Evolutionary conservation across 1,140 invertebrate genomes (phyloP).

Genomic region (Zaprionus tsacasi): DNA sequence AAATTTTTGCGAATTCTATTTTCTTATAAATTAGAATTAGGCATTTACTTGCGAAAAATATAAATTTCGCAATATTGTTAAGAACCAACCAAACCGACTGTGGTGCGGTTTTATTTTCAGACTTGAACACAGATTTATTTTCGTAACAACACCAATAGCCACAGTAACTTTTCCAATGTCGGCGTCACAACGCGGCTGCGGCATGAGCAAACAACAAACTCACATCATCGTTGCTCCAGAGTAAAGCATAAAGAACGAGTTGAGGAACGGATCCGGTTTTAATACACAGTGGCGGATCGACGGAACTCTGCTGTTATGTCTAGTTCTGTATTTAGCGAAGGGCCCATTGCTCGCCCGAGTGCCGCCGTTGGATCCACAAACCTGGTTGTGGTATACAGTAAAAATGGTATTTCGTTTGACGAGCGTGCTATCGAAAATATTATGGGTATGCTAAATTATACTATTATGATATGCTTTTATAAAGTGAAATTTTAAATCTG

Average conservation of each 20-base stretch:
- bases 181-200: conserved; percentile 72
- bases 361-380: conserved; percentile 65
- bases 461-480: too few species aligned
- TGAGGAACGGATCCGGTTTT: neutral
- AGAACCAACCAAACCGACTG: conserved; percentile 10
- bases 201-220: conserved; percentile 64
- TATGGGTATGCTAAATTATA: conserved; percentile 87
- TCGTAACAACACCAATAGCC: conserved; percentile 5
- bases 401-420: conserved; percentile 90
- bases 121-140: conserved; percentile 13
- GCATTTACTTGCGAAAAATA: conserved; percentile 44
- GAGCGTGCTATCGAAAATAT: conserved; percentile 89
- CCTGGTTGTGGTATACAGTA: conserved; percentile 89
- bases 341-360: conserved; percentile 48
- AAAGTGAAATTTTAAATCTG: conserved; percentile 9
- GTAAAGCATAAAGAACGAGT: conserved; percentile 17
- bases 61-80: conserved; percentile 15
- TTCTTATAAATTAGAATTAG: conserved; percentile 58
- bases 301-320: conserved; percentile 57
- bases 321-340: conserved; percentile 79
- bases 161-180: conserved; percentile 43
- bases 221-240: conserved; percentile 36
- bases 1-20: conserved; percentile 69
- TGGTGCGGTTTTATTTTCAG: conserved; percentile 29
- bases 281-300: conserved; percentile 42